These are phyloP conservation scores for Anas platyrhynchos DNA, from an alignment of 2,113 vertebrate genomes.

Conservation along the genomic window DNA sequence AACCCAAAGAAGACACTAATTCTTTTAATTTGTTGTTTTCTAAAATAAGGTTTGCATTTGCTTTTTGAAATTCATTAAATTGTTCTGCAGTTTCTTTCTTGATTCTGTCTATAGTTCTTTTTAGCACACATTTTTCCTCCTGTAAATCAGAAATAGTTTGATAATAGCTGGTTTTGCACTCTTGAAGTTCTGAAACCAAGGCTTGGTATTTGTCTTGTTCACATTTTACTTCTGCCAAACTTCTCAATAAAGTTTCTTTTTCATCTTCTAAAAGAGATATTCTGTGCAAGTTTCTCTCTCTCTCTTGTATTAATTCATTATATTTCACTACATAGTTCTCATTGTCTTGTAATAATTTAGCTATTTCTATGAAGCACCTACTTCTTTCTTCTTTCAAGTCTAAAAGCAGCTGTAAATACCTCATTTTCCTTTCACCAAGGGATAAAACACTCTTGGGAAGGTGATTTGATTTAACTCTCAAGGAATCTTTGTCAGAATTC, in stretches of 20 bases:
- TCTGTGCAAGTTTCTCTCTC: background rate
- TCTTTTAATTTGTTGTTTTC: conserved; percentile 56
- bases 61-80: background rate
- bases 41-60: background rate
- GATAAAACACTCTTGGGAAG: rapidly evolving
- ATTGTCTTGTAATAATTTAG: conserved; percentile 54
- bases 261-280: background rate
- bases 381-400: conserved; percentile 76
- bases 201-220: conserved; percentile 33
- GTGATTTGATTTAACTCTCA: background rate
- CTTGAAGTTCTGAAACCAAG: conserved; percentile 65
- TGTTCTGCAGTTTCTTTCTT: background rate
- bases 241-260: background rate
- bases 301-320: background rate
- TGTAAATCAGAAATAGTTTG: conserved; percentile 56
- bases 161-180: conserved; percentile 40
- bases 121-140: conserved; percentile 47
- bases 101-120: background rate
- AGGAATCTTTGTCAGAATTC: background rate
- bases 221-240: background rate
- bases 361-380: conserved; percentile 65
- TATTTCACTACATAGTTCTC: conserved; percentile 1
- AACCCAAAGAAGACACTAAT: background rate
- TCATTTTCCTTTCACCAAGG: background rate
- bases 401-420: conserved; percentile 33